These are phyloP conservation scores for Xylota segnis DNA, from an alignment of 2,888 invertebrate species.

Conservation along the genomic window DNA sequence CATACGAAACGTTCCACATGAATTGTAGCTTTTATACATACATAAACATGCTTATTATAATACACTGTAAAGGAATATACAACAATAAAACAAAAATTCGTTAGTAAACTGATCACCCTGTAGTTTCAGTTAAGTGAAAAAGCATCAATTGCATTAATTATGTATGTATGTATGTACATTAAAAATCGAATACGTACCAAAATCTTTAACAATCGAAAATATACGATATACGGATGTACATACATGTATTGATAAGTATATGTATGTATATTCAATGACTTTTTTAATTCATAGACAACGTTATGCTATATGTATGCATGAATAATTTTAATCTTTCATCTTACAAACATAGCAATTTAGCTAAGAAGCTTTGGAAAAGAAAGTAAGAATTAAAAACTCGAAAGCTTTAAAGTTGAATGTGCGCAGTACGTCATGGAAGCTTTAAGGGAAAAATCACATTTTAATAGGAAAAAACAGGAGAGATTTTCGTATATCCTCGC, in stretches of 20 bases:
- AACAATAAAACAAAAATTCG: too few species aligned
- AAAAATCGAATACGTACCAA: too few species aligned
- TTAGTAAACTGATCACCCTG: too few species aligned
- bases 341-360: slow-evolving; percentile 2
- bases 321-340: background rate
- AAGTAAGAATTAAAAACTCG: slow-evolving; percentile 5
- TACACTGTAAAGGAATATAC: too few species aligned
- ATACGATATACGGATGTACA: background rate
- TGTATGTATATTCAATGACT: background rate
- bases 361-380: slow-evolving; percentile 12
- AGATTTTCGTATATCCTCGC: slow-evolving; percentile 72
- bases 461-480: slow-evolving; percentile 54
- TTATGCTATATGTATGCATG: background rate
- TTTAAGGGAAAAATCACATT: slow-evolving; percentile 53
- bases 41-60: too few species aligned
- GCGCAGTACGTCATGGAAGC: slow-evolving; percentile 41
- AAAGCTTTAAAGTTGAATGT: slow-evolving; percentile 39
- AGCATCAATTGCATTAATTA: too few species aligned
- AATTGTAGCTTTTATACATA: too few species aligned
- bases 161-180: too few species aligned
- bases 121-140: too few species aligned
- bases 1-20: too few species aligned
- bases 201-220: too few species aligned
- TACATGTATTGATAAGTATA: too few species aligned
- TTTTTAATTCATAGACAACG: background rate